Percentiles rank a stretch among this genome's conserved stretches.
These are phyloP conservation scores for Mellilla xanthometata DNA, from an alignment of 2,888 invertebrate species.

Conservation along the genomic window DNA sequence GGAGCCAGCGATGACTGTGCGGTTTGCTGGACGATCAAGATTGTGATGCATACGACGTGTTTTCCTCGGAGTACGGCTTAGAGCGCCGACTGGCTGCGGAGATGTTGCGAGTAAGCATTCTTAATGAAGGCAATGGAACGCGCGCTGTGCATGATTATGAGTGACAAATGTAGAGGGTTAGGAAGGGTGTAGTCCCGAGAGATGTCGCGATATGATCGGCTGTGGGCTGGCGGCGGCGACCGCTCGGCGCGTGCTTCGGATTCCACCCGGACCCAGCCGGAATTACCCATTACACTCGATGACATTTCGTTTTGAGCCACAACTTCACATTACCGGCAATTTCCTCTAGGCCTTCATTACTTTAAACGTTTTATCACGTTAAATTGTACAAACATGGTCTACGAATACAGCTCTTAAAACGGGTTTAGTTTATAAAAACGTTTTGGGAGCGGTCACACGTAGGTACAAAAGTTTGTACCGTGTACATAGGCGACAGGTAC, in stretches of 20 bases:
- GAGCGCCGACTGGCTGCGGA: conserved; percentile 44
- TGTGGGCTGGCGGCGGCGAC: conserved; percentile 46
- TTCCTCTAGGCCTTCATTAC: conserved; percentile 69
- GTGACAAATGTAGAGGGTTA: conserved; percentile 43
- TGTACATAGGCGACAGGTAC: too few relatives aligned
- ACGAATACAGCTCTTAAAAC: conserved; percentile 50
- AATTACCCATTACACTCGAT: conserved; percentile 76
- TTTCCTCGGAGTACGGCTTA: conserved; percentile 39
- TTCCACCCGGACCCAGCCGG: conserved; percentile 56
- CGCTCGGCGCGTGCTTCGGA: conserved; percentile 76
- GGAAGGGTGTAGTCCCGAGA: conserved; percentile 54
- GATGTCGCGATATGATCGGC: conserved; percentile 74
- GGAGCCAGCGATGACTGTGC: conserved; percentile 71
- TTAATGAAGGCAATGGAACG: conserved; percentile 50
- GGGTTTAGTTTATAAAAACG: conserved; percentile 29
- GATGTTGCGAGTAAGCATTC: conserved; percentile 39
- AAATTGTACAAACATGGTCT: conserved; percentile 66
- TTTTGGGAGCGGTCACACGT: neutral
- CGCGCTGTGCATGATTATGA: conserved; percentile 33
- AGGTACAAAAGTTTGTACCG: too few relatives aligned
- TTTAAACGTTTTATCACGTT: conserved; percentile 68
- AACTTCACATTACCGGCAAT: conserved; percentile 57
- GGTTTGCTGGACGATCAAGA: conserved; percentile 47
- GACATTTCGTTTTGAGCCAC: conserved; percentile 68
- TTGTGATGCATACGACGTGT: conserved; percentile 37